phyloP scores from a whole-genome alignment of 2,888 invertebrate genomes.

The Hydroisotoma schaefferi region DNA sequence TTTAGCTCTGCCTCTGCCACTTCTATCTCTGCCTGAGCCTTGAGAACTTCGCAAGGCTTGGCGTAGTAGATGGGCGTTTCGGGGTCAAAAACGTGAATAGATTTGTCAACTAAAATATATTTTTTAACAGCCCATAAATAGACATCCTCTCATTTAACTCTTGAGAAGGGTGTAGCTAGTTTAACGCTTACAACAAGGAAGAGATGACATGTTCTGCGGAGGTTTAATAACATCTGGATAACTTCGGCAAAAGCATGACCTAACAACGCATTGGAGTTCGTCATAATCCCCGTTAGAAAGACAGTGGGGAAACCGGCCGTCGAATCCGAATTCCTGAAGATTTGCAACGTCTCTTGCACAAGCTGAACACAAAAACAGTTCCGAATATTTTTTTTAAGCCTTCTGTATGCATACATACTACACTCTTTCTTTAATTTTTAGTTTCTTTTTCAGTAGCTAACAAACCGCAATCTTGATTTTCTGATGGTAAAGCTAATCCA shows the following conservation, averaged over 20 bases:
- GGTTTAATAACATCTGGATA: conserved; percentile 20
- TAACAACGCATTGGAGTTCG: conserved; percentile 63
- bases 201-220: conserved; percentile 23
- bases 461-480: conserved; percentile 62
- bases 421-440: background rate
- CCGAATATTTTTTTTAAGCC: background rate
- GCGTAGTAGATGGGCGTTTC: conserved; percentile 26
- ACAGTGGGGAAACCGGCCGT: conserved; percentile 58
- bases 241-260: conserved; percentile 58
- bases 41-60: conserved; percentile 34
- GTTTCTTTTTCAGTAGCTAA: background rate
- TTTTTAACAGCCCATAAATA: background rate
- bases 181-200: conserved; percentile 41
- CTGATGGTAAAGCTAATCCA: conserved; percentile 57
- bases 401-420: background rate
- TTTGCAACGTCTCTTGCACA: conserved; percentile 43
- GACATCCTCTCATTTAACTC: too few relatives aligned
- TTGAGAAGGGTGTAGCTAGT: too few relatives aligned
- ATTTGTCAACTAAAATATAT: conserved; percentile 15
- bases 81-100: conserved; percentile 25
- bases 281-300: conserved; percentile 65
- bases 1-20: conserved; percentile 26
- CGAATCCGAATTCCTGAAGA: conserved; percentile 33
- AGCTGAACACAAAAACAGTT: too few relatives aligned
- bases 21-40: conserved; percentile 29